Conservation (phyloP, 2,888 invertebrate species). For the Aphodius sticticus region DNA sequence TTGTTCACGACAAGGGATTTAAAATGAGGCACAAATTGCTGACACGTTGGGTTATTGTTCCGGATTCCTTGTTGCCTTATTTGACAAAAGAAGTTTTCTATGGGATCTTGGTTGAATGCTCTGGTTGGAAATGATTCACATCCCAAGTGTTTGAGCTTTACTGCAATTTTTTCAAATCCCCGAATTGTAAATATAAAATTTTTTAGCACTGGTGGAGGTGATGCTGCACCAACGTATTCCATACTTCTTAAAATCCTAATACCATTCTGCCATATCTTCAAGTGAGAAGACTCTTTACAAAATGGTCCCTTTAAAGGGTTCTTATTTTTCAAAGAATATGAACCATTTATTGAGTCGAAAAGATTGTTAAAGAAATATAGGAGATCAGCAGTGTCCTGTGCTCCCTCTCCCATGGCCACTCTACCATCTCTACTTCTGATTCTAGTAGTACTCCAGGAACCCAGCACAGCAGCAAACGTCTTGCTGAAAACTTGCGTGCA, state of each 20-base stretch:
- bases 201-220: background rate
- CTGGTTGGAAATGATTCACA: background rate
- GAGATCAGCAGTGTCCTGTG: slow-evolving; percentile 19
- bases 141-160: background rate
- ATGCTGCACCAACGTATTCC: background rate
- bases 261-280: background rate
- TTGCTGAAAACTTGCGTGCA: slow-evolving; percentile 42
- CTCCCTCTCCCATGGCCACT: background rate
- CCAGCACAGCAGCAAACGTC: slow-evolving; percentile 39
- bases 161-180: background rate
- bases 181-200: background rate
- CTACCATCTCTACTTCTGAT: background rate
- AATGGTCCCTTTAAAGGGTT: slow-evolving; percentile 12
- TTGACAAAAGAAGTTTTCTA: background rate
- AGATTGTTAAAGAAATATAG: slow-evolving; percentile 19
- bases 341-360: slow-evolving; percentile 22
- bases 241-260: background rate
- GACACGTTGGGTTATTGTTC: background rate
- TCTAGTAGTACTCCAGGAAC: background rate
- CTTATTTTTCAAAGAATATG: background rate
- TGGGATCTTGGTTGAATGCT: background rate
- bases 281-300: background rate
- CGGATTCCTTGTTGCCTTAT: background rate
- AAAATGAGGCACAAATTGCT: background rate
- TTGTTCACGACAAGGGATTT: background rate